Evolutionary conservation across 1,140 invertebrate species (phyloP).

Genomic region (Drosophila elegans): DNA sequence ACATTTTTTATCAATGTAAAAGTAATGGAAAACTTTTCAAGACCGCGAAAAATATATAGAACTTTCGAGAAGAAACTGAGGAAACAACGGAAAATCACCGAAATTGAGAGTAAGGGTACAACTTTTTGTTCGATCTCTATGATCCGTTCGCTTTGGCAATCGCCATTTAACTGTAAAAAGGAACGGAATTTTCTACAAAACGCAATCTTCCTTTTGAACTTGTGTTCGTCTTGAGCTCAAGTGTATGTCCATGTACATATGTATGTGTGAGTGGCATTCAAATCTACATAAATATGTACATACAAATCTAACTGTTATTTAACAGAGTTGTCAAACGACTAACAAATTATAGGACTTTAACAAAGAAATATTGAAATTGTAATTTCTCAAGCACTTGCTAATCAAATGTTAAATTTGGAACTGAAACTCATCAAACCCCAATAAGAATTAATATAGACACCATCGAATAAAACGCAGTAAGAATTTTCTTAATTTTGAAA

Average conservation of each 20-base stretch:
- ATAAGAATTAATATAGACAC: no score
- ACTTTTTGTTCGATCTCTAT: constrained; percentile 6
- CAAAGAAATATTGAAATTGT: no score
- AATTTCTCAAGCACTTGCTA: no score
- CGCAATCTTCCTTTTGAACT: not conserved
- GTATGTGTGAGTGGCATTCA: not conserved
- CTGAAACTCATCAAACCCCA: no score
- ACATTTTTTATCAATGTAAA: not conserved
- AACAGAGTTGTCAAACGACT: not conserved
- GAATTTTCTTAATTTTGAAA: no score
- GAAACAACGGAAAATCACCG: constrained; percentile 15
- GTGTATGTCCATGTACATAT: not conserved
- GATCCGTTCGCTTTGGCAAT: constrained; percentile 12
- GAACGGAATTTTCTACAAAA: constrained; percentile 1
- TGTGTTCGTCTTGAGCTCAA: not conserved
- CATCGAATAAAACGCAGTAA: no score
- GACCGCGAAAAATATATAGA: not conserved
- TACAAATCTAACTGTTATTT: not conserved
- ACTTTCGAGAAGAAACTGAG: constrained; percentile 15
- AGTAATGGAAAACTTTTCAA: not conserved
- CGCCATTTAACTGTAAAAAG: constrained; percentile 30
- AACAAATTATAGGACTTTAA: not conserved
- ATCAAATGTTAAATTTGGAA: no score
- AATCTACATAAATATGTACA: no score
- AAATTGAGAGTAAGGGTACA: not conserved